Evolutionary conservation across 2,113 vertebrate genomes (phyloP).

Genomic region (Vulpes vulpes): DNA sequence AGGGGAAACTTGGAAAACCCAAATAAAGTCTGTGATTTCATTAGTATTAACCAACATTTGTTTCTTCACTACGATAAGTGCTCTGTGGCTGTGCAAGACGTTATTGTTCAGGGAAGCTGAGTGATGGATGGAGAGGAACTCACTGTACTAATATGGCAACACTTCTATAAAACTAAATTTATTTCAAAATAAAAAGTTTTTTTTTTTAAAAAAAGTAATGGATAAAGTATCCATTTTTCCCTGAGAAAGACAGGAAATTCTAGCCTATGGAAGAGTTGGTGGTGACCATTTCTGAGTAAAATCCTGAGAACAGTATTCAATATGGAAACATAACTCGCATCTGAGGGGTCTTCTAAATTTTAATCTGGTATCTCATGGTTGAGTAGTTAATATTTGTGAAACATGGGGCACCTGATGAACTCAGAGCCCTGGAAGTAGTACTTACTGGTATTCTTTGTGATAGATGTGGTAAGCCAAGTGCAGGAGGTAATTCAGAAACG

Average conservation of each 20-base stretch:
- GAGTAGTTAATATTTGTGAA: background rate
- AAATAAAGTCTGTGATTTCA: background rate
- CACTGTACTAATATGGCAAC: background rate
- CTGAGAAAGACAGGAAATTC: background rate
- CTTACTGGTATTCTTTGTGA: slow-evolving; percentile 90
- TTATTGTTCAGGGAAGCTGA: background rate
- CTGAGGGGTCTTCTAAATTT: background rate
- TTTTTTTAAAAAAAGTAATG: background rate
- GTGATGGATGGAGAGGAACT: background rate
- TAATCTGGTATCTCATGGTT: background rate
- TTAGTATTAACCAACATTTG: background rate
- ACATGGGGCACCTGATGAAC: background rate
- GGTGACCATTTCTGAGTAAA: background rate
- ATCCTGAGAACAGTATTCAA: background rate
- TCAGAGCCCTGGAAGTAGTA: background rate
- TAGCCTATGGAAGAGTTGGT: background rate
- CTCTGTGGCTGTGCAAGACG: accelerated
- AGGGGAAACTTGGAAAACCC: background rate
- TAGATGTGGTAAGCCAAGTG: slow-evolving; percentile 91
- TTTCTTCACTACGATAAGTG: background rate
- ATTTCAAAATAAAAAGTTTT: background rate
- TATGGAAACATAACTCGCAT: background rate
- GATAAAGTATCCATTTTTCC: background rate
- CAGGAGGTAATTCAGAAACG: slow-evolving; percentile 91
- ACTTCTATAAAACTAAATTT: background rate